phyloP scores from a whole-genome alignment of 2,113 vertebrate species.

The Turdus rufiventris region DNA sequence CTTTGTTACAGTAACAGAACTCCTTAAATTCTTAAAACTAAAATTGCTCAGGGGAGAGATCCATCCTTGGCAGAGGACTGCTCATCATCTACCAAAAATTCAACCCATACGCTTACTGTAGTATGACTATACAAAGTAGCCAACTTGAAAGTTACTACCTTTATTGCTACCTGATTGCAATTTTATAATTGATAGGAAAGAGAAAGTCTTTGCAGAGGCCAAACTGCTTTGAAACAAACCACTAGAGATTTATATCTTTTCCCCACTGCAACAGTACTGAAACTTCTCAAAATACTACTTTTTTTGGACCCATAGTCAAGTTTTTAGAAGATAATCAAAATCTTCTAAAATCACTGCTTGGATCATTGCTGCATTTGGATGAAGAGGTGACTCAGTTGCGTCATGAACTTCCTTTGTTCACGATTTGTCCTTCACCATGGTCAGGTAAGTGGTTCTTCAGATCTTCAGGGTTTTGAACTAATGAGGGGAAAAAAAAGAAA shows the following conservation, averaged over 20 bases:
- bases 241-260: neutral
- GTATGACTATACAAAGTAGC: neutral
- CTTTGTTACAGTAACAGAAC: neutral
- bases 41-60: neutral
- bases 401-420: constrained; percentile 13
- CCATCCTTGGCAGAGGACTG: neutral
- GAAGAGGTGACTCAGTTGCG: neutral
- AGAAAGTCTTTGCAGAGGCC: neutral
- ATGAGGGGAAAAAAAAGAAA: neutral
- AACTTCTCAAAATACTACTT: neutral
- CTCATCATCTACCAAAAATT: neutral
- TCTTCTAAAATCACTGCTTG: neutral
- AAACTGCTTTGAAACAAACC: neutral
- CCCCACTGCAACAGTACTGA: neutral
- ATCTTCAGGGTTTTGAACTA: constrained; percentile 60
- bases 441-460: constrained; percentile 18
- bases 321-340: neutral
- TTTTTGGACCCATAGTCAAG: neutral
- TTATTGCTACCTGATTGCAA: neutral
- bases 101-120: accelerated
- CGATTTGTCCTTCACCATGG: neutral
- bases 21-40: neutral
- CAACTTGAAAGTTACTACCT: neutral
- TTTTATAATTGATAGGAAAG: neutral
- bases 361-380: neutral